Conservation (phyloP, 2,113 vertebrate species). For the Rhinopithecus roxellana region DNA sequence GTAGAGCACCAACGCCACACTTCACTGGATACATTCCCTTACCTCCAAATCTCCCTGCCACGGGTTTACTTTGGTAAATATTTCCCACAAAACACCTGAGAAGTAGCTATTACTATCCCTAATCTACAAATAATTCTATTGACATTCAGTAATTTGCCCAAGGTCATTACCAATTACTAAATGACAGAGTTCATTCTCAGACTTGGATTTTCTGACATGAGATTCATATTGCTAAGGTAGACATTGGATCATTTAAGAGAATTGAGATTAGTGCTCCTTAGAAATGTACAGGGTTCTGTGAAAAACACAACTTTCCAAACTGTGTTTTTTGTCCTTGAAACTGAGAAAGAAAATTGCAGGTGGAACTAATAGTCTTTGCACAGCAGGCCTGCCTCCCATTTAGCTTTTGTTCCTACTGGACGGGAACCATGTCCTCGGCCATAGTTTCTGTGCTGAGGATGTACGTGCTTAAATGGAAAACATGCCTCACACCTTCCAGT, state of each 20-base stretch:
- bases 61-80: background rate
- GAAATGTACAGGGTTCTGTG: background rate
- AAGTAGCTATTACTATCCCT: background rate
- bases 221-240: background rate
- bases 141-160: background rate
- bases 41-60: background rate
- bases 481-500: background rate
- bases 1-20: background rate
- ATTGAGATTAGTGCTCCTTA: background rate
- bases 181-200: background rate
- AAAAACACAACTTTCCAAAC: slow-evolving; percentile 25
- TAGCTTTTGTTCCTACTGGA: slow-evolving; percentile 19
- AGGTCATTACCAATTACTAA: background rate
- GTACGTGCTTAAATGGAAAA: background rate
- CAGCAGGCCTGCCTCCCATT: slow-evolving; percentile 29
- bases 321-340: slow-evolving; percentile 68
- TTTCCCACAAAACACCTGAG: background rate
- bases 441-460: background rate
- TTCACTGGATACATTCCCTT: background rate
- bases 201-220: background rate
- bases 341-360: slow-evolving; percentile 60
- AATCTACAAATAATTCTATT: background rate
- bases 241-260: background rate
- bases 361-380: slow-evolving; percentile 64
- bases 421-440: slow-evolving; percentile 20